Conservation (phyloP, 2,888 invertebrate genomes). For the Oligia latruncula region DNA sequence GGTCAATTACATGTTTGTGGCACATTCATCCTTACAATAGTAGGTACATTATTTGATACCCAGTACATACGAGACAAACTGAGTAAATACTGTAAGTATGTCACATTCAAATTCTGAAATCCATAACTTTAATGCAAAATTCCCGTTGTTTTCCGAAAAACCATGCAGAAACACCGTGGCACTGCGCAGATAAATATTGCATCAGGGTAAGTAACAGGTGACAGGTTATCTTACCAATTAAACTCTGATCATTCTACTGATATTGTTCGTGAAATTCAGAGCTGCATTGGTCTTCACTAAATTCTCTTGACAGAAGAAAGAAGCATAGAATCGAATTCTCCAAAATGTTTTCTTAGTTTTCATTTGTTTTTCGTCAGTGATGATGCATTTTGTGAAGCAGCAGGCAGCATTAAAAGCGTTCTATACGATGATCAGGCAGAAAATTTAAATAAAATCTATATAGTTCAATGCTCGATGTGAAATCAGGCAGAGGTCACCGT, state of each 20-base stretch:
- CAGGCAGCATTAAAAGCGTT: neutral
- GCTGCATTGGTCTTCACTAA: neutral
- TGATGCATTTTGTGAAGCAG: neutral
- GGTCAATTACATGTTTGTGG: neutral
- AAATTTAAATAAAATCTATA: neutral
- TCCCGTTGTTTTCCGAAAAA: neutral
- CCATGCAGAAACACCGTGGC: constrained; percentile 24
- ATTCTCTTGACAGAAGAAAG: neutral
- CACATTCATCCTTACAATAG: neutral
- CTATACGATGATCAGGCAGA: constrained; percentile 6
- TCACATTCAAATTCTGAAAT: neutral
- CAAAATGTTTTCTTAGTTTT: neutral
- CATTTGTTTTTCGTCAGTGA: constrained; percentile 4
- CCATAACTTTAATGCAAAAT: no score
- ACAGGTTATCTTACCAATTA: constrained; percentile 43
- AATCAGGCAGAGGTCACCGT: neutral
- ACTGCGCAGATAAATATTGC: constrained; percentile 30
- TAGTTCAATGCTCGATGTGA: neutral
- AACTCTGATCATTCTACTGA: constrained; percentile 30
- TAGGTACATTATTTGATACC: neutral
- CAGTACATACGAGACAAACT: neutral
- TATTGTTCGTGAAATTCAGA: neutral
- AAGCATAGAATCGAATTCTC: neutral
- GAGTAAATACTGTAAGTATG: neutral
- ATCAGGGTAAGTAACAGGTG: constrained; percentile 20